These are phyloP conservation scores for Ormyrus pomaceus DNA, from an alignment of 2,888 invertebrate genomes.

Conservation along the genomic window DNA sequence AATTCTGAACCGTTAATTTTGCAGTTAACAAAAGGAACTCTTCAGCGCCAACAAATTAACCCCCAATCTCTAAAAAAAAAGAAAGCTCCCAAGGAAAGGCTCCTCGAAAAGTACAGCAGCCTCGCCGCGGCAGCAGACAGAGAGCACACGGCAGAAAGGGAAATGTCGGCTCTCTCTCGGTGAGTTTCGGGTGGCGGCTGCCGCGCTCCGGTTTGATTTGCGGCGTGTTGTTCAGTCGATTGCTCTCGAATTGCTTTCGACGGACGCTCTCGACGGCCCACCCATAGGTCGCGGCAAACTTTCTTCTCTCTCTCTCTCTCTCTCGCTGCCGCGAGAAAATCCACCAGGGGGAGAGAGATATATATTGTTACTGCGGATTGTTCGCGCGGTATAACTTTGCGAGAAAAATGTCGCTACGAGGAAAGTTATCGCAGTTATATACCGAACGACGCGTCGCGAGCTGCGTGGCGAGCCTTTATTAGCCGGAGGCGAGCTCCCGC, in stretches of 20 bases:
- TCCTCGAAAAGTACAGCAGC: too few species aligned
- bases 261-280: conserved; percentile 52
- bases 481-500: not conserved
- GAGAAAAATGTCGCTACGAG: conserved; percentile 9
- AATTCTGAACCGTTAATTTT: too few species aligned
- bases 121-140: not conserved
- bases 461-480: not conserved
- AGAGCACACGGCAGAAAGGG: conserved; percentile 52
- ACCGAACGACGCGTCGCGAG: conserved; percentile 16
- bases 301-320: too few species aligned
- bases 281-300: too few species aligned
- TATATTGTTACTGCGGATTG: conserved; percentile 30
- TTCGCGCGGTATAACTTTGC: not conserved
- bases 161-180: conserved; percentile 34
- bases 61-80: too few species aligned
- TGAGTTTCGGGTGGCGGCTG: conserved; percentile 38
- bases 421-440: conserved; percentile 35
- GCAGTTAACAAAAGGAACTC: too few species aligned
- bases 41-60: too few species aligned
- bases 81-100: too few species aligned
- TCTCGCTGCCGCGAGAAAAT: too few species aligned
- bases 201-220: conserved; percentile 72
- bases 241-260: conserved; percentile 73
- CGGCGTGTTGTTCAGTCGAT: conserved; percentile 74
- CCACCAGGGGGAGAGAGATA: too few species aligned